These are phyloP conservation scores for Drosophila picticornis DNA, from an alignment of 2,888 invertebrate genomes.

Conservation along the genomic window DNA sequence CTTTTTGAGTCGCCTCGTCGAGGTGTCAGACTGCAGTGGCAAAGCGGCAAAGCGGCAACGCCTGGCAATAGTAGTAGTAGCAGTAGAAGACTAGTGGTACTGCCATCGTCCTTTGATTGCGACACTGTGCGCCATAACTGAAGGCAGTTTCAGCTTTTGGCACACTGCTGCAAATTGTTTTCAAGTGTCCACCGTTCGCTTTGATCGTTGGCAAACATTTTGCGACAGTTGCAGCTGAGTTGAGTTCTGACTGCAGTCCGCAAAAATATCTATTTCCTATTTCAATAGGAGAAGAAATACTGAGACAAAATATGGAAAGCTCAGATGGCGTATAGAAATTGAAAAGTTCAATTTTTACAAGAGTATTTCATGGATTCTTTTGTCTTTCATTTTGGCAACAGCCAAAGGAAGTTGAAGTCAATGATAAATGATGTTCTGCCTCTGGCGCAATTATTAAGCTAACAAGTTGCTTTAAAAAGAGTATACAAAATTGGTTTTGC, in stretches of 20 bases:
- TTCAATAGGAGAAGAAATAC: background rate
- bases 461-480: background rate
- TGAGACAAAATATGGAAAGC: background rate
- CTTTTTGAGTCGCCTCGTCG: constrained; percentile 39
- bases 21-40: constrained; percentile 60
- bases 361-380: background rate
- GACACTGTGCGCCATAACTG: constrained; percentile 37
- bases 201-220: constrained; percentile 55
- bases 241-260: constrained; percentile 12
- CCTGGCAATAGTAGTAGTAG: constrained; percentile 14
- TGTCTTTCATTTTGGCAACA: background rate
- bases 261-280: constrained; percentile 30
- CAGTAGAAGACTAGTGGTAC: background rate
- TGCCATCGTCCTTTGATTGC: constrained; percentile 48
- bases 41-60: constrained; percentile 15
- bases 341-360: background rate
- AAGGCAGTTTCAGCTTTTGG: constrained; percentile 49
- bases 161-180: constrained; percentile 32
- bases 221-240: constrained; percentile 57
- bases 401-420: background rate
- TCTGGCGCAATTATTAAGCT: background rate
- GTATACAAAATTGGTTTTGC: background rate
- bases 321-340: background rate
- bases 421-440: background rate
- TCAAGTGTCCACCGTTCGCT: constrained; percentile 51